Percentiles rank a stretch among this genome's conserved stretches.
Evolutionary conservation across 2,888 invertebrate species (phyloP).

Genomic region (Tricholauxania praeusta): DNA sequence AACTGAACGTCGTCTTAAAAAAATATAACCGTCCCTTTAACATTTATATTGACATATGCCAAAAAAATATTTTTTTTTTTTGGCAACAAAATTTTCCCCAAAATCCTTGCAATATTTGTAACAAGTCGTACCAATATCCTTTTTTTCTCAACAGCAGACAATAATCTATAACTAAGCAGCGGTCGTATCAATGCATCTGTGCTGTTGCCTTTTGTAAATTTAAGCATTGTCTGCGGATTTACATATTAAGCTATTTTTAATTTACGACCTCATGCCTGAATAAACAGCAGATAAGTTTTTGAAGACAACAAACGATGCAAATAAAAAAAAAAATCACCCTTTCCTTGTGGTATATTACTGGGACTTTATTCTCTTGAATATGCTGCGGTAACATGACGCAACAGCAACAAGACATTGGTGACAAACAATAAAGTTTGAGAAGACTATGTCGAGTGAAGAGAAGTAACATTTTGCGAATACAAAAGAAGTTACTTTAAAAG

Average conservation of each 20-base stretch:
- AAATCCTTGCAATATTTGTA: background rate
- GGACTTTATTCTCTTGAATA: background rate
- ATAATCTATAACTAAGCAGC: background rate
- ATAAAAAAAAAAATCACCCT: conserved; percentile 3
- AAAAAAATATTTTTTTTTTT: no score
- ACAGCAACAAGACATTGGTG: conserved; percentile 7
- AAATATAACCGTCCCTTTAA: no score
- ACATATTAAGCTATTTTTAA: conserved; percentile 52
- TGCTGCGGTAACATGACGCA: conserved; percentile 2
- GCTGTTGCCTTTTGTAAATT: conserved; percentile 1
- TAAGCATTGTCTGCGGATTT: conserved; percentile 35
- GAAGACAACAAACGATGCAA: background rate
- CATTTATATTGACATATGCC: no score
- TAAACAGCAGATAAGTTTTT: conserved; percentile 49
- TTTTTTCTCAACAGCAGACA: background rate
- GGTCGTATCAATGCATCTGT: background rate
- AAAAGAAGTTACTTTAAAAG: no score
- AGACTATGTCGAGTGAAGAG: background rate
- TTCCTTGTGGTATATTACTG: background rate
- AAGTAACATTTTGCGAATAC: background rate
- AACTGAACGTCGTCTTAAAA: no score
- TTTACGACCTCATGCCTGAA: conserved; percentile 51
- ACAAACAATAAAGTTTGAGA: background rate
- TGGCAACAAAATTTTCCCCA: no score
- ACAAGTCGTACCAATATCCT: background rate